Conservation (phyloP, 2,113 vertebrate species). For the Scatophagus argus region DNA sequence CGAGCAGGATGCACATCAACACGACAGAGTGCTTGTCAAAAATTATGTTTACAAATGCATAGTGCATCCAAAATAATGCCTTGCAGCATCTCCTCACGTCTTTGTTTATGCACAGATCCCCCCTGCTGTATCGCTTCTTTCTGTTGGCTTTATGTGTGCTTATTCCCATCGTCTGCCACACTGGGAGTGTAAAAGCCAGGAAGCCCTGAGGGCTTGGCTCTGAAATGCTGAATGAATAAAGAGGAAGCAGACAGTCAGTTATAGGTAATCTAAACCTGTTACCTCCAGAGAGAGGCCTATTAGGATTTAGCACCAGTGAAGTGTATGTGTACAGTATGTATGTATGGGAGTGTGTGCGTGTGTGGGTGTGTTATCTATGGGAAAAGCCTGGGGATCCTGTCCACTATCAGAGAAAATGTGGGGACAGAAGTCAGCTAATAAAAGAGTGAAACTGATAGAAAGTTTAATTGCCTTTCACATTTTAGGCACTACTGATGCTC, state of each 20-base stretch:
- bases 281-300: constrained; percentile 30
- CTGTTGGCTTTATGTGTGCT: constrained; percentile 19
- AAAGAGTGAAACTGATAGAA: constrained; percentile 55
- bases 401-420: constrained; percentile 11
- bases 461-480: constrained; percentile 54
- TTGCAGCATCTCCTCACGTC: constrained; percentile 13
- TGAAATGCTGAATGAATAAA: constrained; percentile 53
- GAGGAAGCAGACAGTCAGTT: constrained; percentile 56
- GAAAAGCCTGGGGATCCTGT: constrained; percentile 26
- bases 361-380: constrained; percentile 8
- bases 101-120: constrained; percentile 11
- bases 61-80: background rate
- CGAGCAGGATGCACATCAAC: background rate
- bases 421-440: constrained; percentile 38
- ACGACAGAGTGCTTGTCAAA: background rate
- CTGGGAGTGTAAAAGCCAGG: constrained; percentile 27
- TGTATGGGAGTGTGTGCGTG: constrained; percentile 15
- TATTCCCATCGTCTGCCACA: constrained; percentile 28
- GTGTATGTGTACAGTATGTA: constrained; percentile 14
- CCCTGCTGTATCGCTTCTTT: background rate
- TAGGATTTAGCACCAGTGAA: constrained; percentile 24
- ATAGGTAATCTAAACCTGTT: constrained; percentile 65
- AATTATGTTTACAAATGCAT: constrained; percentile 24
- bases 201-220: constrained; percentile 33
- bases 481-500: constrained; percentile 33